phyloP scores from a whole-genome alignment of 37 sponge, comb jelly and placozoan species.

The Cliona cf. orientalis region DNA sequence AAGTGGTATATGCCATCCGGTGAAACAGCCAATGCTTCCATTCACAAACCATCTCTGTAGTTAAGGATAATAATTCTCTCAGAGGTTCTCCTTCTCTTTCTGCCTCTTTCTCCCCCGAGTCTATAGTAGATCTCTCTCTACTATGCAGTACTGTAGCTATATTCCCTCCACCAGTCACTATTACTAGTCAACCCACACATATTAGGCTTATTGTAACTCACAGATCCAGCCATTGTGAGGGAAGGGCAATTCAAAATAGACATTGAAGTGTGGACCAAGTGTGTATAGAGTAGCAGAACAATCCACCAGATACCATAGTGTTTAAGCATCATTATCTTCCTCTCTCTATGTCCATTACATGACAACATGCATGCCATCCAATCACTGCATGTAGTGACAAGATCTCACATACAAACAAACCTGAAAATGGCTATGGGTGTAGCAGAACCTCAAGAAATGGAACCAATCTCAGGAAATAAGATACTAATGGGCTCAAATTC shows the following conservation, averaged over 20 bases:
- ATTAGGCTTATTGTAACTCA: too few relatives aligned
- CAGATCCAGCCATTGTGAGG: not conserved
- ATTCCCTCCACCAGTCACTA: too few relatives aligned
- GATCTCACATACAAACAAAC: not conserved
- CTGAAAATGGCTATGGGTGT: conserved; percentile 31
- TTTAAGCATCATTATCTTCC: not conserved
- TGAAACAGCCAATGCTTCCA: conserved; percentile 64
- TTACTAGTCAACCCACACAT: too few relatives aligned
- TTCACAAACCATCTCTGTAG: conserved; percentile 66
- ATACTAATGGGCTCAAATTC: conserved; percentile 40
- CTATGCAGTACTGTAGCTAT: too few relatives aligned
- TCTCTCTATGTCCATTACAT: conserved; percentile 4
- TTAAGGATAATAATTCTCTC: too few relatives aligned
- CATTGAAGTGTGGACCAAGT: conserved; percentile 60
- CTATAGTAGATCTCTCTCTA: too few relatives aligned
- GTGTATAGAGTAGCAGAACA: conserved; percentile 57
- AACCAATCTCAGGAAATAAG: conserved; percentile 54
- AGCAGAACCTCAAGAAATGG: conserved; percentile 53
- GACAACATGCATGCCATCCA: not conserved
- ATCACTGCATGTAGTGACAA: too few relatives aligned
- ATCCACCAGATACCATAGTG: conserved; percentile 68
- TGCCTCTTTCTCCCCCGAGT: too few relatives aligned
- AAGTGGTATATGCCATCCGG: conserved; percentile 63
- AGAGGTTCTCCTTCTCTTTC: too few relatives aligned
- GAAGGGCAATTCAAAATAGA: conserved; percentile 64